These are phyloP conservation scores for Buathra laborator DNA, from an alignment of 2,888 invertebrate genomes.

Conservation along the genomic window DNA sequence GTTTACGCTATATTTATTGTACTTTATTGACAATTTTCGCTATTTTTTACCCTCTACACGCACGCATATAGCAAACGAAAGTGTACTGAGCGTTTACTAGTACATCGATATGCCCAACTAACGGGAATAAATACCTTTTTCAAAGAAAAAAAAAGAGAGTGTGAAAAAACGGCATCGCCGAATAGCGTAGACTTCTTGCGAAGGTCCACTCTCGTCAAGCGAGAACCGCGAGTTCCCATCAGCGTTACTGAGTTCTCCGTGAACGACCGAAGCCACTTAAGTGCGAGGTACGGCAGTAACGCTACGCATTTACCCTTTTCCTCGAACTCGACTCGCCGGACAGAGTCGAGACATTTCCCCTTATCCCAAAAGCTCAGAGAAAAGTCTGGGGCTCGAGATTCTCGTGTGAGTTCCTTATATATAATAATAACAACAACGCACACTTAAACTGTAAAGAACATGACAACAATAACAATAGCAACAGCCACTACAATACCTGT, in stretches of 20 bases:
- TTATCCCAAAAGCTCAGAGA: background rate
- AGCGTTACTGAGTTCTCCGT: background rate
- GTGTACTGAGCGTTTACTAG: background rate
- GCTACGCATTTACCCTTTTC: background rate
- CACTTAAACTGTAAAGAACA: background rate
- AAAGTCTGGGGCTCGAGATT: too few species aligned
- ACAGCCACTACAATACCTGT: fast-evolving
- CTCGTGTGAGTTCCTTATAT: background rate
- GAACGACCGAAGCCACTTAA: constrained; percentile 1
- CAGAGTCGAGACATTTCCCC: background rate
- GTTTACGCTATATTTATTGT: background rate
- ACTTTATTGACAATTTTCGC: too few species aligned
- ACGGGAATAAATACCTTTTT: background rate
- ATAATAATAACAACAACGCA: background rate
- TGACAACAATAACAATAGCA: background rate
- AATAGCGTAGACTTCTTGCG: background rate
- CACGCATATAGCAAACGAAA: background rate
- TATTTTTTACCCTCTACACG: too few species aligned
- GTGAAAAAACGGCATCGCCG: fast-evolving
- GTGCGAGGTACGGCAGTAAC: constrained; percentile 20
- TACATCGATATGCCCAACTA: fast-evolving
- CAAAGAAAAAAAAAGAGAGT: too few species aligned
- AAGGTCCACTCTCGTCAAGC: background rate
- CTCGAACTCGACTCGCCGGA: background rate
- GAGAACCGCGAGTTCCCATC: background rate